phyloP scores from a whole-genome alignment of 2,888 invertebrate species.

The Hyalella azteca region DNA sequence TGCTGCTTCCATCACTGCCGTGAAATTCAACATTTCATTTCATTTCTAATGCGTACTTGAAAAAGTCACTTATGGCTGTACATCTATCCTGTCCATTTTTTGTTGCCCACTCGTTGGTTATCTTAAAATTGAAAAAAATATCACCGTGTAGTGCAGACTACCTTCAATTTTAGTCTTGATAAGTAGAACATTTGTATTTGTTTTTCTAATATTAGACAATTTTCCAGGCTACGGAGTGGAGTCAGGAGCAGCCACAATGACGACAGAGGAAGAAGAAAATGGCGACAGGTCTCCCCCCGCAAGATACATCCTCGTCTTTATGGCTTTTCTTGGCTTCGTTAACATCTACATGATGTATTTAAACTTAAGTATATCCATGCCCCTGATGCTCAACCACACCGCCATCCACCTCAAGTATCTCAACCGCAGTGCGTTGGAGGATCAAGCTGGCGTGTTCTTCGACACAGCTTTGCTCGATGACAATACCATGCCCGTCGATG shows the following conservation, averaged over 20 bases:
- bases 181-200: too few species aligned
- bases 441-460: conserved; percentile 29
- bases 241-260: not conserved
- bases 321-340: conserved; percentile 54
- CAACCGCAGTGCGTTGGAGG: conserved; percentile 20
- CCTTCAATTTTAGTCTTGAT: too few species aligned
- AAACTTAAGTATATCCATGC: conserved; percentile 53
- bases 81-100: too few species aligned
- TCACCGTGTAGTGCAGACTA: too few species aligned
- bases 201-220: not conserved
- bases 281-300: conserved; percentile 32
- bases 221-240: conserved; percentile 16
- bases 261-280: not conserved
- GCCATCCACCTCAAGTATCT: conserved; percentile 34
- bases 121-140: too few species aligned
- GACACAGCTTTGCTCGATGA: conserved; percentile 26
- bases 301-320: conserved; percentile 51
- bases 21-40: too few species aligned
- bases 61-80: too few species aligned
- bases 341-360: conserved; percentile 58
- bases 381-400: conserved; percentile 57
- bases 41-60: too few species aligned
- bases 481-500: conserved; percentile 18
- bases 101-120: too few species aligned
- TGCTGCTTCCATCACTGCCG: too few species aligned